Evolutionary conservation across 2,113 vertebrate genomes (phyloP), one percentile per base, ranked within the genome.

Genomic region (Melanerpes formicivorus): DNA sequence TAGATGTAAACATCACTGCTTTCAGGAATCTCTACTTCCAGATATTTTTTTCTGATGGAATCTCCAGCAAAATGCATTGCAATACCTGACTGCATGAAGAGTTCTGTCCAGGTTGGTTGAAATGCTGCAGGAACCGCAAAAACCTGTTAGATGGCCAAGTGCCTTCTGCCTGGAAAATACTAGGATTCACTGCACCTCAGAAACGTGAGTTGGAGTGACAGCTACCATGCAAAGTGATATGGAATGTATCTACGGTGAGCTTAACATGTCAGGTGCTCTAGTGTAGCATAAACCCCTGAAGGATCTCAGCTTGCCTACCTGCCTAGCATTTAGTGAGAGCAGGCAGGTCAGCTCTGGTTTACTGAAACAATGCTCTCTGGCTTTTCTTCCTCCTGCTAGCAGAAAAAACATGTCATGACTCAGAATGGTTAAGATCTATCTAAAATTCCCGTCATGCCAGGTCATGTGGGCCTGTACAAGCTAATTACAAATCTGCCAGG

Each of bases 1-100:
- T 66, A 29, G 14, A 6, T 59, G 13, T 44, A 54, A 72, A 46
- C 10, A 55, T 58, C 13, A 18, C 5, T 55, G 67, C n/a, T 13
- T 64, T 75, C 44, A 63, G 67, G 13, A 58, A 69, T 58, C 34
- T 70, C 40, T 30, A 64, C 48, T 72, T 76, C 22, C 37, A 74
- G 18, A 18, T 8, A 5, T 46, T 59, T 69, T 81, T 76, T 69
- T 87, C 73, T 60, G 8, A 55, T 26, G 27, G n/a, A 72, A 54
- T 4, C 1, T 0, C 8, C 74, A 69, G 78, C 37, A 83, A 89
- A 90, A 88, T 22, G 21, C 27, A 27, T 10, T 42, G 34, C 83
- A 62, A 42, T 72, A 94, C 5, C 52, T 72, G 77, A 92, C 94
- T 81, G 29, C 60, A 58, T 90, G 76, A 92, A 80, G 55, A 80